Conservation (phyloP, 2,113 vertebrate genomes). For the Lycaon pictus region DNA sequence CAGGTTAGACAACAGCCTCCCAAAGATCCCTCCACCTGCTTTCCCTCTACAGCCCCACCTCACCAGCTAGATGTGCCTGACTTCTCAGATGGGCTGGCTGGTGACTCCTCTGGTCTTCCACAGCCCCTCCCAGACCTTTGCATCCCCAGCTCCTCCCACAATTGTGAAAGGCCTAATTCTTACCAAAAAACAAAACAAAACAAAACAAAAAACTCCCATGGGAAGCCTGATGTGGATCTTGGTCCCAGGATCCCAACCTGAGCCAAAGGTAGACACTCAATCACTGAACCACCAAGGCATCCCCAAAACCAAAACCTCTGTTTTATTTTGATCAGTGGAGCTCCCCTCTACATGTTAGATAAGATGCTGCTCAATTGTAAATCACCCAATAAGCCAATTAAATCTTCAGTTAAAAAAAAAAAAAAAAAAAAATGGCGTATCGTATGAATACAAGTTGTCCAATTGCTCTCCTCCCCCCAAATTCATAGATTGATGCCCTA, state of each 20-base stretch:
- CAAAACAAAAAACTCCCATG: background rate
- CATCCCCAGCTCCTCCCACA: fast-evolving
- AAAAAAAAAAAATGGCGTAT: background rate
- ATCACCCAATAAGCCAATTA: background rate
- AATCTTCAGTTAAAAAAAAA: background rate
- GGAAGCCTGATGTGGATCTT: too few species aligned
- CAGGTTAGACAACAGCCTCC: background rate
- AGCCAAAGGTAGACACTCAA: too few species aligned
- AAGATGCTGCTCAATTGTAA: background rate
- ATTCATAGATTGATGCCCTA: background rate
- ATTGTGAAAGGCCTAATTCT: background rate
- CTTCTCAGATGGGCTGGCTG: background rate
- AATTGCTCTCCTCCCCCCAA: fast-evolving
- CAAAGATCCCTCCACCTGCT: background rate
- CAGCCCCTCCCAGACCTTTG: background rate
- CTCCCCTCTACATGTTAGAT: background rate
- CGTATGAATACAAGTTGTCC: background rate
- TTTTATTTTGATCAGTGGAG: background rate
- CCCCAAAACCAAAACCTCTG: background rate
- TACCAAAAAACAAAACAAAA: background rate
- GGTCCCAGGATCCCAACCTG: too few species aligned
- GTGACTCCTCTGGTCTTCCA: background rate
- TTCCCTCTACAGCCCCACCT: background rate
- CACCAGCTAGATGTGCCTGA: background rate
- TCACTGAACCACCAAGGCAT: too few species aligned